Evolutionary conservation across 2,797 vertebrate species (phyloP), one percentile per base, ranked within the genome.

Genomic region (Lacerta bilineata): DNA sequence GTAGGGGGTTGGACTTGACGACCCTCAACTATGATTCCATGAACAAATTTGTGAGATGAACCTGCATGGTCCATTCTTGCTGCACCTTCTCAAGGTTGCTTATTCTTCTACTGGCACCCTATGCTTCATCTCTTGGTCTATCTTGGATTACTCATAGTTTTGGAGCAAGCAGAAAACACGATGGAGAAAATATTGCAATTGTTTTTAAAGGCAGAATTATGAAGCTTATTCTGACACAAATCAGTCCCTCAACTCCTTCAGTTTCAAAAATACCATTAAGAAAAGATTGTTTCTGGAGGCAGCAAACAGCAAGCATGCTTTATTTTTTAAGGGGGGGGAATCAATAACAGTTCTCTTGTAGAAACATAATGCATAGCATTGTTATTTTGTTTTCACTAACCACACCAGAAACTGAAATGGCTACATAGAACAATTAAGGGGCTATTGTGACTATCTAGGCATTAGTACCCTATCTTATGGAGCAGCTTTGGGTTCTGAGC

Each of bases 221-320:
- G 61, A 85, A 86, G 25, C 46, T 36, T 15, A 72, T 81, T 74
- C 18, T 41, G 68, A 81, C 27, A 87, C 68, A 81, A 80, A 61
- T 82, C 77, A 72, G 41, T 33, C 61, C 41, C 29, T 50, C 27
- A 50, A 69, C 69, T 18, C 61, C 61, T 72, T 87, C 74, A n/a
- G 41, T n/a, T 77, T 85, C 84, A 64, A 41, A 84, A 41, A 80
- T 81, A 33, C 25, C 18, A 59, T 72, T 80, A 15, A 46, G 29
- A 55, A 50, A 72, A 71, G 3, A 25, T 7, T 18, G 17, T 1
- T 72, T 84, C 82, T 72, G 68, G 10, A 72, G 68, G 20, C 29
- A 55, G 68, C 82, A 55, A 84, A 33, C 18, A 41, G 10, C 2
- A 61, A 72, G 18, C 23, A 72, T 75, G 46, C 71, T 61, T 69